phyloP scores from a whole-genome alignment of 2,888 invertebrate species.

The Drosophila cognata region DNA sequence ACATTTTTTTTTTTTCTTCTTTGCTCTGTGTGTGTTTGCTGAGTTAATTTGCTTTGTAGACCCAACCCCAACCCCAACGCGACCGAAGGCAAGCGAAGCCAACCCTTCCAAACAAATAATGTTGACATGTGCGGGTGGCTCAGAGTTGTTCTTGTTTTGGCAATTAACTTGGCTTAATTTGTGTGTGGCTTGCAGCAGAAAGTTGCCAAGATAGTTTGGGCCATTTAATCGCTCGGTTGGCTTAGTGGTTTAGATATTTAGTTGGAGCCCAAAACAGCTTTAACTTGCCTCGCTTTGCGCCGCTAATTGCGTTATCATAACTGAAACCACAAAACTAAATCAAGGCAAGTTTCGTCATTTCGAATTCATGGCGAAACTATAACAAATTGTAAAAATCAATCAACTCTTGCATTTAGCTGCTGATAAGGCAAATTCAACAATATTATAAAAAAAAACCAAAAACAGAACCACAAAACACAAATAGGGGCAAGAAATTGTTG shows the following conservation, averaged over 20 bases:
- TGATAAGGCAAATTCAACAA: constrained; percentile 50
- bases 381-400: too few species aligned
- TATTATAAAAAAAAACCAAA: constrained; percentile 61
- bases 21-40: constrained; percentile 42
- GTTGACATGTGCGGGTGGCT: constrained; percentile 65
- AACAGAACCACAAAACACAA: constrained; percentile 24
- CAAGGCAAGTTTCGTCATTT: not conserved
- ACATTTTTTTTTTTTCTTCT: constrained; percentile 55
- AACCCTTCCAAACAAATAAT: constrained; percentile 26
- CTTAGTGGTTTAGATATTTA: constrained; percentile 17
- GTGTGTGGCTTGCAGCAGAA: constrained; percentile 36
- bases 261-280: constrained; percentile 13
- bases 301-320: constrained; percentile 27
- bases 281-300: constrained; percentile 11
- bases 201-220: constrained; percentile 41
- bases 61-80: constrained; percentile 23
- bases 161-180: constrained; percentile 64
- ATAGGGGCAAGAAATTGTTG: constrained; percentile 29
- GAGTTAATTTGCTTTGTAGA: constrained; percentile 66
- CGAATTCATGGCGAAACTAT: not conserved
- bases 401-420: constrained; percentile 20
- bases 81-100: not conserved
- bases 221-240: constrained; percentile 44
- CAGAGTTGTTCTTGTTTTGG: constrained; percentile 41
- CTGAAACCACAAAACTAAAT: not conserved